Percentiles rank a stretch among this genome's conserved stretches.
These are phyloP conservation scores for Eulemur macaco DNA, from an alignment of 2,113 vertebrate genomes.

Conservation along the genomic window DNA sequence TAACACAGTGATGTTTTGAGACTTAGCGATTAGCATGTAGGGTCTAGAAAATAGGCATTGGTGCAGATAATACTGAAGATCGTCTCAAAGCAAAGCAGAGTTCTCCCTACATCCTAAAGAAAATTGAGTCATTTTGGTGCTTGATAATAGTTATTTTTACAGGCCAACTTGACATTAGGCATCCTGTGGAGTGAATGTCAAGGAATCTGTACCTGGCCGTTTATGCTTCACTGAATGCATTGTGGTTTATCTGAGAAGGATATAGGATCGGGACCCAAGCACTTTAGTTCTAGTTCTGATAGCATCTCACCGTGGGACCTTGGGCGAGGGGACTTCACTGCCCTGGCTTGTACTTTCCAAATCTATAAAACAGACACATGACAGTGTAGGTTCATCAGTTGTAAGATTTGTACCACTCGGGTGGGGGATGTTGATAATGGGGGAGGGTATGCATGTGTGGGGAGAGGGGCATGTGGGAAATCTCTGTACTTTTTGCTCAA, in stretches of 20 bases:
- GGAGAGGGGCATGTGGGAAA: not conserved
- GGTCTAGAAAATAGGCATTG: not conserved
- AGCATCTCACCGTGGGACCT: not conserved
- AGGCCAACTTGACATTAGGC: not conserved
- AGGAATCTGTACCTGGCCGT: not conserved
- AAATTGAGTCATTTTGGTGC: not conserved
- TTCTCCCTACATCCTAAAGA: not conserved
- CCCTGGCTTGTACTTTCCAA: not conserved
- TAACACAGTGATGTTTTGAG: not conserved
- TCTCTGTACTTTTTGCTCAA: not conserved
- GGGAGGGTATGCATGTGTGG: not conserved
- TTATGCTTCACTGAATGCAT: not conserved
- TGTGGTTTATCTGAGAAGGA: not conserved
- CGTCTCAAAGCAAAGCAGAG: not conserved
- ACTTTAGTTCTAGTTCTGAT: not conserved
- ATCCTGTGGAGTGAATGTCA: not conserved
- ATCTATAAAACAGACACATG: not conserved
- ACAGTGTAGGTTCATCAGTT: not conserved
- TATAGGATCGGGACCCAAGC: not conserved
- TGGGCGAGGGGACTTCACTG: not conserved
- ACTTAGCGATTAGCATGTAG: not conserved
- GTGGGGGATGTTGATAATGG: not conserved
- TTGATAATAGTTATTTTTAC: not conserved
- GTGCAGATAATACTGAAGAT: not conserved
- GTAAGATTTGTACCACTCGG: not conserved